phyloP scores from a whole-genome alignment of 1,140 invertebrate genomes.

The Eulimnadia texana region DNA sequence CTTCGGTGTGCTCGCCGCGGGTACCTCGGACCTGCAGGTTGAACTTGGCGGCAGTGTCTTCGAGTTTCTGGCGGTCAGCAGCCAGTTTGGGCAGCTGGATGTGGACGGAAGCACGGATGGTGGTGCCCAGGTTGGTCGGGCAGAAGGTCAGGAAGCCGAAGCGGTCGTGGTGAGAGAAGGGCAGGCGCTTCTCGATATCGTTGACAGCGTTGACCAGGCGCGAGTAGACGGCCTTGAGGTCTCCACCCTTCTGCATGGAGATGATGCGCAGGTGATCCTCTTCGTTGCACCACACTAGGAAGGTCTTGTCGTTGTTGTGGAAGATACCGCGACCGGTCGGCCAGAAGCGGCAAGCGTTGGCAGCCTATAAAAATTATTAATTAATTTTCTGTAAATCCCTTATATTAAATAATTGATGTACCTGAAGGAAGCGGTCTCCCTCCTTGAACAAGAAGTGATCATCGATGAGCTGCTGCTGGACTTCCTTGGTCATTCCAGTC shows the following conservation, averaged over 20 bases:
- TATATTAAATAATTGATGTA: conserved; percentile 19
- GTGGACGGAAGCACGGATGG: conserved; percentile 93
- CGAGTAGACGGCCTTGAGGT: conserved; percentile 65
- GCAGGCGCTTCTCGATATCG: conserved; percentile 77
- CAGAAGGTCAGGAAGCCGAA: conserved; percentile 97
- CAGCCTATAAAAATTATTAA: conserved; percentile 62
- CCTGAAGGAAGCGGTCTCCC: conserved; percentile 66
- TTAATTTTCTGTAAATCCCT: no score
- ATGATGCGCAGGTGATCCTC: conserved; percentile 95
- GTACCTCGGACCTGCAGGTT: conserved; percentile 87
- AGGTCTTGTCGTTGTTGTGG: conserved; percentile 92
- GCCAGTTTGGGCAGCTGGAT: conserved; percentile 92
- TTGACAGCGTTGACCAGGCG: conserved; percentile 81
- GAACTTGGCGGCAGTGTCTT: conserved; percentile 78
- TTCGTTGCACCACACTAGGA: conserved; percentile 96
- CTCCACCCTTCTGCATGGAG: conserved; percentile 94
- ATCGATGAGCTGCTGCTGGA: conserved; percentile 86
- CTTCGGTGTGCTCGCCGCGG: conserved; percentile 86
- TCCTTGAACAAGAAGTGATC: conserved; percentile 98
- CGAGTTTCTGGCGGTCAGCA: conserved; percentile 74
- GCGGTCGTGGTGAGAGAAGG: conserved; percentile 82
- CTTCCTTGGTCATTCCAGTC: conserved; percentile 85
- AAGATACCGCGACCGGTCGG: conserved; percentile 89
- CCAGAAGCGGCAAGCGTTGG: conserved; percentile 90
- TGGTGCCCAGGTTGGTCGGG: conserved; percentile 94